Evolutionary conservation across 2,797 vertebrate genomes (phyloP), one percentile per base, ranked within the genome.

Genomic region (Erpetoichthys calabaricus): DNA sequence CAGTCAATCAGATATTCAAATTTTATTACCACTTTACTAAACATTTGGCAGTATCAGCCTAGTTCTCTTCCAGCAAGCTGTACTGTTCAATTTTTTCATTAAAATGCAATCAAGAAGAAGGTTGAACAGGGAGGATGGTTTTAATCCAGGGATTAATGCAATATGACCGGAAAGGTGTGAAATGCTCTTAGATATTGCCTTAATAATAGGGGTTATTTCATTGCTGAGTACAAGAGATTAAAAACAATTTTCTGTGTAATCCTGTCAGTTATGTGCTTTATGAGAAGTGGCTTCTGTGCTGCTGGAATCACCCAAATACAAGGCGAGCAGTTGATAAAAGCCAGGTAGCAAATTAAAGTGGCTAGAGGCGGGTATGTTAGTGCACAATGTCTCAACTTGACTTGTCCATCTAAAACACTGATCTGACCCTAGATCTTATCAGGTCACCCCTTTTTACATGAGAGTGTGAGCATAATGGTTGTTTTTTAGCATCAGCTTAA

Each of bases 201-300:
- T 50, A 59, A 67, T 68, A 70, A 68, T 64, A 62, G 57, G 63
- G 66, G 62, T 65, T 67, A 72, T 68, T 64, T 60, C 52, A 64
- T 62, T 62, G 55, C 59, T 62, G 55, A 67, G 65, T 63, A 65
- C 56, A 60, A 70, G 63, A 71, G 68, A 73, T 73, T 71, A 73
- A 65, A 69, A 73, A 70, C 70, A 69, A 73, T 73, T 71, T 71
- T 65, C 59, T 63, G 53, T 61, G 61, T 71, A 75, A 73, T 73
- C 68, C 68, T 67, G 64, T 65, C 64, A 64, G 65, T 57, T 64
- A 64, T 68, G 63, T 57, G 64, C 50, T 67, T 55, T 47, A 46
- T 54, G 58, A 45, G 49, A 41, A 49, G 44, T 45, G 10, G 9
- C 25, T 43, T 45, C 3, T 45, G 55, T 46, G 58, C 53, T 44